Conservation (phyloP, 2,797 vertebrate genomes). For the Argya squamiceps region DNA sequence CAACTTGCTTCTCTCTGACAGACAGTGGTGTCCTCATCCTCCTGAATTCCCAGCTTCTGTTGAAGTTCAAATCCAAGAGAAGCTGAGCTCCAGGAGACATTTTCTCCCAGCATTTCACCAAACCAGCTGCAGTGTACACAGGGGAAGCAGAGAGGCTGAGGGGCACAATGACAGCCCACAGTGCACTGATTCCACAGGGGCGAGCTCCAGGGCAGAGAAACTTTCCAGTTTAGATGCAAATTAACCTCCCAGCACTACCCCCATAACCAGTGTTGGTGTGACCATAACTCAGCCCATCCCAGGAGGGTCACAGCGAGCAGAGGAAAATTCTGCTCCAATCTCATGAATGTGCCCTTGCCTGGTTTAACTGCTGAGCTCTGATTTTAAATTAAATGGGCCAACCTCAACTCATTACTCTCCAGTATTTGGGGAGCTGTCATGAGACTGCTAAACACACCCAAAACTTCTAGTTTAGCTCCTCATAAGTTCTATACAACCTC, state of each 20-base stretch:
- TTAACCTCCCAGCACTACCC: background rate
- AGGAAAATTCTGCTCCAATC: background rate
- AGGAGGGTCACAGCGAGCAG: background rate
- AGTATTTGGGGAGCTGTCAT: background rate
- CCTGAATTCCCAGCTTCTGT: background rate
- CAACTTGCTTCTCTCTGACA: background rate
- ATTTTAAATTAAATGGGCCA: background rate
- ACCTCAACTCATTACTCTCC: background rate
- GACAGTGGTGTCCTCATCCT: background rate
- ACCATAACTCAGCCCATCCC: background rate
- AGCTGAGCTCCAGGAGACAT: background rate
- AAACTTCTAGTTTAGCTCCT: background rate
- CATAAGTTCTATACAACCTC: background rate
- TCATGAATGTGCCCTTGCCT: too few relatives aligned
- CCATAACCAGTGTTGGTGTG: background rate
- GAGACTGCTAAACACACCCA: background rate
- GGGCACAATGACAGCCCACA: accelerated
- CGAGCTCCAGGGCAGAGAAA: background rate
- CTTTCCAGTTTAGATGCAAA: background rate
- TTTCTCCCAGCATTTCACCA: background rate
- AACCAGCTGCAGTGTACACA: background rate
- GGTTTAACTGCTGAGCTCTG: background rate
- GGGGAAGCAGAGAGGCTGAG: background rate
- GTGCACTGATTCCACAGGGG: background rate
- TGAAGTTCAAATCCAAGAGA: background rate